These are phyloP conservation scores for Xylocampa areola DNA, from an alignment of 2,888 invertebrate genomes.

Conservation along the genomic window DNA sequence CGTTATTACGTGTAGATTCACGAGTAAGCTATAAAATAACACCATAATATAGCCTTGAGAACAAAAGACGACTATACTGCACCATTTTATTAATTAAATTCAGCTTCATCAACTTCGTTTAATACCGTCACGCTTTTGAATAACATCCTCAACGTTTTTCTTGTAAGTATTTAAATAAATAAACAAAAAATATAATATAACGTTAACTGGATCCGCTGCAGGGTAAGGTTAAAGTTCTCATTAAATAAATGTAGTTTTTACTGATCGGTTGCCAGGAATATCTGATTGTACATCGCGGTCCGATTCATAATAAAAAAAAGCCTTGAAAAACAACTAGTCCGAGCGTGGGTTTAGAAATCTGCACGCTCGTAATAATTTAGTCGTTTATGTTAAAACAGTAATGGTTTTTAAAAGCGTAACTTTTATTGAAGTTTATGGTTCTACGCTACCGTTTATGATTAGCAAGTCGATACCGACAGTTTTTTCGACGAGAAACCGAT, in stretches of 20 bases:
- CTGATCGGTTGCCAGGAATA: constrained; percentile 71
- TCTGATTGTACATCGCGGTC: constrained; percentile 67
- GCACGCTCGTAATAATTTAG: constrained; percentile 64
- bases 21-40: constrained; percentile 62
- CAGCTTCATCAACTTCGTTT: constrained; percentile 28
- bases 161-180: constrained; percentile 27
- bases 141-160: constrained; percentile 35
- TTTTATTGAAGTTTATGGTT: constrained; percentile 60
- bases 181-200: constrained; percentile 46
- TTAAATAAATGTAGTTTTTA: constrained; percentile 72
- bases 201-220: constrained; percentile 41
- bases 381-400: constrained; percentile 64
- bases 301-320: constrained; percentile 66
- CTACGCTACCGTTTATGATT: constrained; percentile 59
- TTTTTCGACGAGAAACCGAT: constrained; percentile 17
- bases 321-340: constrained; percentile 69
- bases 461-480: constrained; percentile 28
- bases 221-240: constrained; percentile 74
- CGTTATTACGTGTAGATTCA: constrained; percentile 55
- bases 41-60: constrained; percentile 61
- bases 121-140: constrained; percentile 25
- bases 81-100: constrained; percentile 23
- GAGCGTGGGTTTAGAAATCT: constrained; percentile 75
- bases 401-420: constrained; percentile 62
- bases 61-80: constrained; percentile 45